phyloP scores from a whole-genome alignment of 2,113 vertebrate genomes.

The Columbina picui region DNA sequence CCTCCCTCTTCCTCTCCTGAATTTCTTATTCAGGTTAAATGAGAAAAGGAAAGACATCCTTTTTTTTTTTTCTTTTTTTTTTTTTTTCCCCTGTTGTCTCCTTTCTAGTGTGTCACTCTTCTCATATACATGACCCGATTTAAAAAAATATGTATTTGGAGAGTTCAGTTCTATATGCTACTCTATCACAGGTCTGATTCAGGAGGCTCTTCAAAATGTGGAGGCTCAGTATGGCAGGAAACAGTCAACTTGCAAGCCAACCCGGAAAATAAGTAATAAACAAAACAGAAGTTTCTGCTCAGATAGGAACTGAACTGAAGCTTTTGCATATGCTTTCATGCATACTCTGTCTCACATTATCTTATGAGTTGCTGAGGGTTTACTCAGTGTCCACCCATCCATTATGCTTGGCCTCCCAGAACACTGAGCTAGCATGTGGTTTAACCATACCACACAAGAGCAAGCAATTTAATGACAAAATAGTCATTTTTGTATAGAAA shows the following conservation, averaged over 20 bases:
- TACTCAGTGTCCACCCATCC: not conserved
- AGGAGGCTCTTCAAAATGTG: not conserved
- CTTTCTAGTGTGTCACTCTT: conserved; percentile 4
- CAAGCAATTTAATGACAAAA: not conserved
- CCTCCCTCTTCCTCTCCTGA: not conserved
- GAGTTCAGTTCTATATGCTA: not conserved
- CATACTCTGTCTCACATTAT: not conserved
- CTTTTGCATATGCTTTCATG: not conserved
- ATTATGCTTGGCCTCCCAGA: not conserved
- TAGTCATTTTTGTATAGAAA: not conserved
- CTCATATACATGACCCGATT: conserved; percentile 33
- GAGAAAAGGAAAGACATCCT: conserved; percentile 14
- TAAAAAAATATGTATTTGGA: not conserved
- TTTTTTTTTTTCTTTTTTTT: not conserved
- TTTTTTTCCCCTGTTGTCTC: not conserved
- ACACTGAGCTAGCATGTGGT: not conserved
- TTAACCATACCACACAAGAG: not conserved
- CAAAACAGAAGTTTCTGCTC: not conserved
- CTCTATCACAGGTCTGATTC: not conserved
- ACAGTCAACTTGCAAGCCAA: not conserved
- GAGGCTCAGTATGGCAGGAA: not conserved
- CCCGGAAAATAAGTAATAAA: not conserved
- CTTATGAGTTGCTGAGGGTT: not conserved
- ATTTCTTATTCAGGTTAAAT: conserved; percentile 49
- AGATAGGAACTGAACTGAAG: not conserved